These are phyloP conservation scores for Pelmatolapia mariae DNA, from an alignment of 2,113 vertebrate species.

Conservation along the genomic window DNA sequence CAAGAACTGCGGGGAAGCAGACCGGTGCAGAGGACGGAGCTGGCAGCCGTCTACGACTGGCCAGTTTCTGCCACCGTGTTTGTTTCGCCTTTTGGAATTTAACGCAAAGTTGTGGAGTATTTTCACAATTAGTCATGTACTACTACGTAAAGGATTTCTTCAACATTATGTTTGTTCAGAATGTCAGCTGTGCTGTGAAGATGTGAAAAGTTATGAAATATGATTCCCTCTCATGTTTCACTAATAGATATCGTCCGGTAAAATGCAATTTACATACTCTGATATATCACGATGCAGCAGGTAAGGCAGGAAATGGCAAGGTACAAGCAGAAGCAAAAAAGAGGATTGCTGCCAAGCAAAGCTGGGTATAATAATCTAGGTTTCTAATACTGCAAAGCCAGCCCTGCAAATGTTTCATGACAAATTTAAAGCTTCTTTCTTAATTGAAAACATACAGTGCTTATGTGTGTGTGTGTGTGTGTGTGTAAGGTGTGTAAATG, in stretches of 20 bases:
- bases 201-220: neutral
- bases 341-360: neutral
- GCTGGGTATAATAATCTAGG: neutral
- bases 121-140: neutral
- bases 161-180: neutral
- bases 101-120: neutral
- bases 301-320: neutral
- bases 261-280: neutral
- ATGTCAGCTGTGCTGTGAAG: neutral
- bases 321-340: neutral
- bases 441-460: neutral
- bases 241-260: neutral
- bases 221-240: neutral
- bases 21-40: constrained; percentile 3
- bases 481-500: neutral
- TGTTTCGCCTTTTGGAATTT: neutral
- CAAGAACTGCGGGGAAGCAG: neutral
- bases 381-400: neutral
- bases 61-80: neutral
- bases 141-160: neutral
- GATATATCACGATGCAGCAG: neutral
- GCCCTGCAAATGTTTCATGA: neutral
- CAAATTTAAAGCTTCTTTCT: neutral
- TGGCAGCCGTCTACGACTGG: neutral
- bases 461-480: neutral